Conservation (phyloP, 2,888 invertebrate genomes). For the Drosophila merina region DNA sequence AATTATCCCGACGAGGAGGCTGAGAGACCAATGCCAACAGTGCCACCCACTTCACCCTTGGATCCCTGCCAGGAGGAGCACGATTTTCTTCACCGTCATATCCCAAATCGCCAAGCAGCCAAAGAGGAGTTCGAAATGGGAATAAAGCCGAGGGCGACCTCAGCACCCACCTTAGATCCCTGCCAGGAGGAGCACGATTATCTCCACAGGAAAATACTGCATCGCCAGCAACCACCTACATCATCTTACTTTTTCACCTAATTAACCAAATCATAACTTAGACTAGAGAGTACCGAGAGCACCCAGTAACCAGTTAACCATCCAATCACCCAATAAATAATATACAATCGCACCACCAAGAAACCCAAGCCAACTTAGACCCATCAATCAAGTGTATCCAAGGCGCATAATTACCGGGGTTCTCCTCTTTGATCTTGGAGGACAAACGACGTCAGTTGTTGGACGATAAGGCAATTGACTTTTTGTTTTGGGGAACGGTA, state of each 20-base stretch:
- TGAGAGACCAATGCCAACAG: conserved; percentile 1
- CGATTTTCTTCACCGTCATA: not conserved
- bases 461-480: conserved; percentile 47
- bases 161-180: conserved; percentile 47
- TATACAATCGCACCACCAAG: conserved; percentile 46
- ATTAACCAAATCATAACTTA: conserved; percentile 18
- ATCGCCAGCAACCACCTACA: not conserved
- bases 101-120: not conserved
- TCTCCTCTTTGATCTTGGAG: conserved; percentile 38
- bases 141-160: not conserved
- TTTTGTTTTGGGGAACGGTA: conserved; percentile 16
- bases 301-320: conserved; percentile 46
- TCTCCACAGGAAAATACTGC: conserved; percentile 2
- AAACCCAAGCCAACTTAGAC: conserved; percentile 4
- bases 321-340: conserved; percentile 52
- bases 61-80: not conserved
- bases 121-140: not conserved
- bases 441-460: conserved; percentile 42
- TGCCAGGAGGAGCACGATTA: conserved; percentile 49
- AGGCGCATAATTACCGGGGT: conserved; percentile 32
- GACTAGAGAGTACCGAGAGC: conserved; percentile 41
- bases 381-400: conserved; percentile 30
- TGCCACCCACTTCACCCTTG: not conserved
- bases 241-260: conserved; percentile 60
- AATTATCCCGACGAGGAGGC: conserved; percentile 38